Evolutionary conservation across 2,888 invertebrate genomes (phyloP).

Genomic region (Xylophagus ater): DNA sequence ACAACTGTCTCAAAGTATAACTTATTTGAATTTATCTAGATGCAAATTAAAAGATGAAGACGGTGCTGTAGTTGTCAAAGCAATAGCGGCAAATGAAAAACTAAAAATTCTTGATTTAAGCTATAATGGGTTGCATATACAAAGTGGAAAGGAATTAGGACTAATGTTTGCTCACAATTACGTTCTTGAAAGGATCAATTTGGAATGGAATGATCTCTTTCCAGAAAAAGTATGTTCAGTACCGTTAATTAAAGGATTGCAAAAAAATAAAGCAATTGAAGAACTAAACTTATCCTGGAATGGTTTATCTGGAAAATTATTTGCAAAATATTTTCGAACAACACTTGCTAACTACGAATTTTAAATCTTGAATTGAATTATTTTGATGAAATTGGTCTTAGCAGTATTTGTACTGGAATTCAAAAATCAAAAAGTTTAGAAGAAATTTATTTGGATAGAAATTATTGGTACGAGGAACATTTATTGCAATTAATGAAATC

Average conservation of each 20-base stretch:
- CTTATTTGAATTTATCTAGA: conserved; percentile 10
- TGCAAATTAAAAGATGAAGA: conserved; percentile 13
- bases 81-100: conserved; percentile 6
- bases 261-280: conserved; percentile 9
- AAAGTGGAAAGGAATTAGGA: conserved; percentile 1
- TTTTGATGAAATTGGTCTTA: conserved; percentile 1
- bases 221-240: conserved; percentile 7
- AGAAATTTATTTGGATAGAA: conserved; percentile 12
- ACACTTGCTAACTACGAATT: conserved; percentile 1
- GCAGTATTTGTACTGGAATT: conserved; percentile 3
- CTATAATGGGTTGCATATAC: conserved; percentile 8
- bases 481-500: conserved; percentile 5
- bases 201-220: conserved; percentile 13
- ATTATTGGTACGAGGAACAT: conserved; percentile 1
- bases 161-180: conserved; percentile 2
- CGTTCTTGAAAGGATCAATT: conserved; percentile 3
- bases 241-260: conserved; percentile 9
- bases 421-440: conserved; percentile 3
- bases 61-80: conserved; percentile 7
- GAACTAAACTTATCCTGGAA: conserved; percentile 15
- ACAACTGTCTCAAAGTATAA: conserved; percentile 5
- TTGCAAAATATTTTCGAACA: conserved; percentile 6
- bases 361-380: conserved; percentile 11
- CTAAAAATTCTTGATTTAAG: conserved; percentile 9
- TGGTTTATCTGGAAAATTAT: conserved; percentile 7